These are phyloP conservation scores for Eucidaris tribuloides DNA, from an alignment of 35 echinoderm and acorn worm species.

Conservation along the genomic window DNA sequence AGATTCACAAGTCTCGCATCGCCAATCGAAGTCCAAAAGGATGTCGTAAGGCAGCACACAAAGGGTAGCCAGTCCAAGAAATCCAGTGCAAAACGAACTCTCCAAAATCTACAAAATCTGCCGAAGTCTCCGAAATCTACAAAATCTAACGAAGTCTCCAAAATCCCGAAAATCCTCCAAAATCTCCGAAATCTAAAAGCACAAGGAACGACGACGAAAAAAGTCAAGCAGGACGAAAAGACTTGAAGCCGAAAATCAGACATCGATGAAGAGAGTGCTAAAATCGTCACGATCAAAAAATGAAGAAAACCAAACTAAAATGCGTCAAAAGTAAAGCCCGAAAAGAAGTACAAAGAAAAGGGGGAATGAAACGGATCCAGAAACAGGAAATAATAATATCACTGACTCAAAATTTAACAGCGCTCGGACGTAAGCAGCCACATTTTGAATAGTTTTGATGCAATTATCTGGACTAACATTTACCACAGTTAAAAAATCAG, in stretches of 20 bases:
- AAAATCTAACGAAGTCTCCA: too few species aligned
- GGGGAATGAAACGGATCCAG: constrained; percentile 1
- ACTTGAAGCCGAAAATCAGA: not conserved
- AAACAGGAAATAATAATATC: constrained; percentile 11
- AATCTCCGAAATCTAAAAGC: too few species aligned
- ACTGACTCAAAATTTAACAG: not conserved
- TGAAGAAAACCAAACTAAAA: not conserved
- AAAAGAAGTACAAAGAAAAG: not conserved
- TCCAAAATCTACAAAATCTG: not conserved
- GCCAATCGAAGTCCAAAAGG: not conserved
- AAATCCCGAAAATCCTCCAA: too few species aligned
- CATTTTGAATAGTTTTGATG: not conserved
- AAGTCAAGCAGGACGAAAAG: too few species aligned
- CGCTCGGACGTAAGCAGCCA: not conserved
- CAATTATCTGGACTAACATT: too few species aligned
- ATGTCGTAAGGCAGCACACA: not conserved
- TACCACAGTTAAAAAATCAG: too few species aligned
- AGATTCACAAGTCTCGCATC: not conserved
- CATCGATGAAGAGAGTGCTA: not conserved
- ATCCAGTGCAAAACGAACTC: not conserved
- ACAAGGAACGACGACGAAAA: not conserved
- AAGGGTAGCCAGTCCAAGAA: not conserved
- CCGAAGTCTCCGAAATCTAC: too few species aligned
- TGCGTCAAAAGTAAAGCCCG: not conserved
- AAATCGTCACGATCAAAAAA: too few species aligned